phyloP scores from a whole-genome alignment of 2,888 invertebrate genomes.

The Oscheius myriophilus region DNA sequence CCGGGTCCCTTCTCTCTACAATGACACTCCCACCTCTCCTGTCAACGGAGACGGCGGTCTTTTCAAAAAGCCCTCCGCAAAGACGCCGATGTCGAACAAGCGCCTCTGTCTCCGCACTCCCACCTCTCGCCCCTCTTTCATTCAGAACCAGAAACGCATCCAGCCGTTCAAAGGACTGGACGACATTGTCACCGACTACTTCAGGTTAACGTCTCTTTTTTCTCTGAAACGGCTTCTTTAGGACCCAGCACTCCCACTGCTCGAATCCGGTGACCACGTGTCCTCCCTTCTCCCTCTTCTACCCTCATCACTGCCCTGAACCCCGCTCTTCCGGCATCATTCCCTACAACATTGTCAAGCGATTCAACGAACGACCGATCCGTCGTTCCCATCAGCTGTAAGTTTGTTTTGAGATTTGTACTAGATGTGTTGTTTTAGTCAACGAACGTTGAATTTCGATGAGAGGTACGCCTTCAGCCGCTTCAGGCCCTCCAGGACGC shows the following conservation, averaged over 20 bases:
- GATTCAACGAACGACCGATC: conserved; percentile 70
- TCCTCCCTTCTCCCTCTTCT: conserved; percentile 91
- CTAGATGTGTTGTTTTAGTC: conserved; percentile 66
- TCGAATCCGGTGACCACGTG: conserved; percentile 97
- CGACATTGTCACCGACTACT: conserved; percentile 86
- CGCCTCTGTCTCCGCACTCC: not conserved
- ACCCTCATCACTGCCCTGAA: conserved; percentile 94
- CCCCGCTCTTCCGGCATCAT: conserved; percentile 75
- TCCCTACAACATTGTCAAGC: conserved; percentile 54
- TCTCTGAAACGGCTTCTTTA: conserved; percentile 30
- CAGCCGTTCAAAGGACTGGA: conserved; percentile 78
- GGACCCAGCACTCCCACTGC: conserved; percentile 96
- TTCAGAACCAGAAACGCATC: conserved; percentile 13
- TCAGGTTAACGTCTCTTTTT: conserved; percentile 29
- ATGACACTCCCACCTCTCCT: no score
- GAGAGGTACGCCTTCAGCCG: conserved; percentile 83
- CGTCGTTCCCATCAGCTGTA: conserved; percentile 28
- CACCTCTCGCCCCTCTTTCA: conserved; percentile 10
- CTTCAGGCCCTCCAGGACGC: conserved; percentile 79
- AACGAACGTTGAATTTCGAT: conserved; percentile 81
- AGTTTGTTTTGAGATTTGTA: conserved; percentile 22
- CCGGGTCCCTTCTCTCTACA: conserved; percentile 24
- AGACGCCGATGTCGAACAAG: not conserved
- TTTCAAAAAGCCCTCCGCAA: not conserved
- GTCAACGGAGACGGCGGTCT: no score